Evolutionary conservation across 2,888 invertebrate species (phyloP).

Genomic region (Drosophila diplacantha): DNA sequence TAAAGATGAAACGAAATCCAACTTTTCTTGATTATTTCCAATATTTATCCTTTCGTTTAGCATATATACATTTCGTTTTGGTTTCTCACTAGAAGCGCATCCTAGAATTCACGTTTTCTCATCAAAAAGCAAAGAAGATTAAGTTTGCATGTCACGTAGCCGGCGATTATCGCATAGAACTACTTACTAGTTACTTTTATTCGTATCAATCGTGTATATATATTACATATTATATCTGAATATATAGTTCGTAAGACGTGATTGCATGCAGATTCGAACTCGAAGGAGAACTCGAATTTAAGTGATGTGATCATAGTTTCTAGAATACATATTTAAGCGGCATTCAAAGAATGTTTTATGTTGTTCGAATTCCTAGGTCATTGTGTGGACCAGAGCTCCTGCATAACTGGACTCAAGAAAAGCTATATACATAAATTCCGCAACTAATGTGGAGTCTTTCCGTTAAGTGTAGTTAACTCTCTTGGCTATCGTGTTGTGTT

Average conservation of each 20-base stretch:
- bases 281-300: not conserved
- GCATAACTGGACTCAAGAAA: conserved; percentile 3
- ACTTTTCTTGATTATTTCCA: conserved; percentile 21
- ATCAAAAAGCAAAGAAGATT: conserved; percentile 10
- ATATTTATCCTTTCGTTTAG: conserved; percentile 19
- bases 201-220: conserved; percentile 16
- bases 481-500: not conserved
- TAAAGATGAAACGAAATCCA: not conserved
- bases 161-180: conserved; percentile 17
- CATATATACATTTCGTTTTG: conserved; percentile 15
- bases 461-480: no score
- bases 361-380: conserved; percentile 17
- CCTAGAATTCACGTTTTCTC: conserved; percentile 8
- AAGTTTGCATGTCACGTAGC: conserved; percentile 34
- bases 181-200: conserved; percentile 16
- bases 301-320: conserved; percentile 12
- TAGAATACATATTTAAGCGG: conserved; percentile 14
- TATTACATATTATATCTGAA: conserved; percentile 3
- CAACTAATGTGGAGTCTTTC: not conserved
- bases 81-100: conserved; percentile 22
- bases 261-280: conserved; percentile 21
- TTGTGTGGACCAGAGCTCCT: not conserved
- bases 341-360: conserved; percentile 12
- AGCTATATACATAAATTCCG: not conserved
- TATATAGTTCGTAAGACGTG: conserved; percentile 26